Base-by-base conservation (phyloP, 2,113 vertebrate species). In the Phyllostomus hastatus region DNA sequence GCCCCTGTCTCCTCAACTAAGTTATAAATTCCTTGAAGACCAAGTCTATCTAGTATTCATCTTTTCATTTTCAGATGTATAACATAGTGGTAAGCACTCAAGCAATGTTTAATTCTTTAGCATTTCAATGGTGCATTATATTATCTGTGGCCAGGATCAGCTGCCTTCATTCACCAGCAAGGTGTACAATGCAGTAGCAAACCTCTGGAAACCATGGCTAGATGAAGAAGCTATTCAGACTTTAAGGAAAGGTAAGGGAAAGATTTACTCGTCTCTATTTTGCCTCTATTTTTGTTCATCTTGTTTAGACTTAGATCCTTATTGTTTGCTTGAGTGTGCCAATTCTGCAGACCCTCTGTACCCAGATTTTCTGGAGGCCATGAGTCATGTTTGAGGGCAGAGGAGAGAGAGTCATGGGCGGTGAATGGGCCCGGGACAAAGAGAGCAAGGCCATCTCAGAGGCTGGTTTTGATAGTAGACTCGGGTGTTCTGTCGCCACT, bases 131-230 rank as follows among this genome's bases (percentile, higher is more conserved):
- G 16, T 64, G 31, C 26, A 26, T 93, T 94, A 15, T 95, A 38
- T 92, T 98, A 11, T 52, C 96, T 97, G 88, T 95, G 98, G 61
- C 95, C 87, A 99, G 99, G 99, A 99, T 97, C 99, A 99, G 96
- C 97, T 99, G 97, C 99, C 99, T 52, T 78, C 97, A 4, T 97
- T 98, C 28, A 98, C 98, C 20, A 99, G 98, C 90, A 98, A 98
- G 94, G 98, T 99, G 94, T 99, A 99, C 89, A 96, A 98, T 81
- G 99, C 99, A 17, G 99, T 98, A 54, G 99, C 99, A 46, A 97
- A 98, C 82, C 98, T 99, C 91, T 99, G 99, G 99, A 98, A 98
- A 16, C 99, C 98, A 4, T 99, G 99, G 99, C 97, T 99, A 81
- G 97, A 98, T 73, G 96, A 98, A 69, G 99, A 99, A 64, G 99